phyloP scores from a whole-genome alignment of 2,797 vertebrate species.

The Capromys pilorides region DNA sequence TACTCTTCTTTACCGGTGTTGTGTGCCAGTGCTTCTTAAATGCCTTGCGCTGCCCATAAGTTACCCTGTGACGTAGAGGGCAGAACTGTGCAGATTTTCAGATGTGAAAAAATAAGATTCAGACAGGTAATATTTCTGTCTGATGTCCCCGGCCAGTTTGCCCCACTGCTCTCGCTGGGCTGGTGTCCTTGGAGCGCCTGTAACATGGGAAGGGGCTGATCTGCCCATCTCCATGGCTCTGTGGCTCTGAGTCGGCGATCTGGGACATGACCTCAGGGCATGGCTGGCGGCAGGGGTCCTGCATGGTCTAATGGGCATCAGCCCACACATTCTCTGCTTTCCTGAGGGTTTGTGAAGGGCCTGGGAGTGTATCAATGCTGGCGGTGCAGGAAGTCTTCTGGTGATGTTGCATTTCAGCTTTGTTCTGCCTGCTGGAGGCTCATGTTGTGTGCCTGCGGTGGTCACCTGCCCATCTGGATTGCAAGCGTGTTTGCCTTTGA shows the following conservation, averaged over 20 bases:
- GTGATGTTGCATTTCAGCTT: neutral
- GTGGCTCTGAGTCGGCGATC: neutral
- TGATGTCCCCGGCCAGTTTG: neutral
- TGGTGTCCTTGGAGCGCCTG: neutral
- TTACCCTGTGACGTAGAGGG: neutral
- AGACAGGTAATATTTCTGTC: neutral
- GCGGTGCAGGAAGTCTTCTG: accelerated
- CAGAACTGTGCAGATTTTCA: neutral
- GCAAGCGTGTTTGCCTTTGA: neutral
- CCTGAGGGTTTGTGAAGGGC: neutral
- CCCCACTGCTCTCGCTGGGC: neutral
- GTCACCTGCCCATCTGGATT: neutral
- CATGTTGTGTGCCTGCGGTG: neutral
- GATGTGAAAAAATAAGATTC: neutral
- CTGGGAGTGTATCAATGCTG: accelerated
- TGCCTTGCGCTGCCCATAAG: neutral
- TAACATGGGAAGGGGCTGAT: neutral
- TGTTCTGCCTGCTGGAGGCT: neutral
- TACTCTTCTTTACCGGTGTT: neutral
- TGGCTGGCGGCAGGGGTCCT: neutral
- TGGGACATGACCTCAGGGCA: neutral
- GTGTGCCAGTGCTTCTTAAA: neutral
- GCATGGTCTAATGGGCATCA: neutral
- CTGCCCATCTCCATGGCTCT: neutral
- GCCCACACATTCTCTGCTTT: accelerated